Evolutionary conservation across 2,113 vertebrate species (phyloP), one percentile per base, ranked within the genome.

Genomic region (Oreochromis aureus): DNA sequence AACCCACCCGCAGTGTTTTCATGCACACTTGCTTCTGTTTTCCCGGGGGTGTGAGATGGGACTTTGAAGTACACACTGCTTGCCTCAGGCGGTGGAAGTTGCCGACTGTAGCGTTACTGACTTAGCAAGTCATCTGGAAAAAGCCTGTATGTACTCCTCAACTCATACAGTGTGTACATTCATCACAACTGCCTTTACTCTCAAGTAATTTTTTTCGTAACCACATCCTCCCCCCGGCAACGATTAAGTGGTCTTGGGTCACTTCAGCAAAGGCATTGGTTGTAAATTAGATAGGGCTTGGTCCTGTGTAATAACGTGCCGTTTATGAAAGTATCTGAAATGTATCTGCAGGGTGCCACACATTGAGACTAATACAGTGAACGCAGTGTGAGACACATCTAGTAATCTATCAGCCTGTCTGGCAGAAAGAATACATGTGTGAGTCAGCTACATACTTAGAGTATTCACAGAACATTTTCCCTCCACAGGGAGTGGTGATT

Each of bases 1-100:
- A 19, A 79, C 36, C 90, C 89, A 86, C 89, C 53, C 15, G 87
- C 80, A 61, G 87, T 55, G 92, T 93, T 86, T 84, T 88, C 83
- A 89, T 86, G 87, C 89, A 90, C 91, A 90, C 87, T 89, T 84
- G 85, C 90, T 86, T 83, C 88, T 86, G 93, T 94, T 93, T 91
- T 90, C 82, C 48, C 76, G 59, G 82, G 71, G 84, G 63, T 58
- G 76, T 78, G 79, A 86, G 71, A 86, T 59, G 81, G 86, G 80
- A 81, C 87, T 91, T 96, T 95, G 92, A 95, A 95, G 94, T 92
- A 86, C 61, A 86, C 87, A 24, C 80, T 82, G 87, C 30, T 94
- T 58, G 91, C 96, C 94, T 93, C 86, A 79, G 93, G 96, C 92
- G 71, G 73, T 94, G 95, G 94, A 97, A 95, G 94, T 93, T 80